Percentiles rank a stretch among this genome's conserved stretches.
Evolutionary conservation across 2,797 vertebrate genomes (phyloP).

Genomic region (Eremophila alpestris): DNA sequence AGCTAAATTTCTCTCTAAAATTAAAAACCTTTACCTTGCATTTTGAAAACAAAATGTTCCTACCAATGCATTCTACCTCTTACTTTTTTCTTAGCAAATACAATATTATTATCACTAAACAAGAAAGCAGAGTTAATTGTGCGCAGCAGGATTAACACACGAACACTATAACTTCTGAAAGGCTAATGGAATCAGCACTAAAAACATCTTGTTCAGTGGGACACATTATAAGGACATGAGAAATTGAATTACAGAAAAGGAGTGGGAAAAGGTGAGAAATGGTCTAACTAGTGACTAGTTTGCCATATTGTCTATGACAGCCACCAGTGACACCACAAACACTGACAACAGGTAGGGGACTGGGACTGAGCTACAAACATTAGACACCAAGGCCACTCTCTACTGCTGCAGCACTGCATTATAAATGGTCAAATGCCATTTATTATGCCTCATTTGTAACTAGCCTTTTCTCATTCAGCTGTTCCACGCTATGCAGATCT

Average conservation of each 20-base stretch:
- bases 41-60: not conserved
- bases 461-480: slow-evolving; percentile 91
- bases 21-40: not conserved
- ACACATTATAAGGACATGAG: not conserved
- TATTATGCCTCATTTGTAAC: slow-evolving; percentile 88
- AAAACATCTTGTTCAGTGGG: not conserved
- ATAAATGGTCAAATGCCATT: slow-evolving; percentile 90
- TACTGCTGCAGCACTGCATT: slow-evolving; percentile 74
- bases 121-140: not conserved
- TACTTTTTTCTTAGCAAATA: not conserved
- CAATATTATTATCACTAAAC: not conserved
- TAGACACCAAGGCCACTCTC: slow-evolving; percentile 19
- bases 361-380: slow-evolving; percentile 28
- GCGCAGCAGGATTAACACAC: not conserved
- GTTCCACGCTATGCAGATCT: slow-evolving; percentile 78
- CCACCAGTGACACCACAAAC: not conserved
- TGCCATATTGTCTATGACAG: not conserved
- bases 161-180: not conserved
- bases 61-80: not conserved
- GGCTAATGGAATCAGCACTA: not conserved
- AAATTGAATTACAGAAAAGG: not conserved
- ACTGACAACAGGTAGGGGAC: not conserved
- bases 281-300: not conserved
- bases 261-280: not conserved
- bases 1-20: not conserved